Conservation (phyloP, 2,113 vertebrate genomes). For the Bubo scandiacus region DNA sequence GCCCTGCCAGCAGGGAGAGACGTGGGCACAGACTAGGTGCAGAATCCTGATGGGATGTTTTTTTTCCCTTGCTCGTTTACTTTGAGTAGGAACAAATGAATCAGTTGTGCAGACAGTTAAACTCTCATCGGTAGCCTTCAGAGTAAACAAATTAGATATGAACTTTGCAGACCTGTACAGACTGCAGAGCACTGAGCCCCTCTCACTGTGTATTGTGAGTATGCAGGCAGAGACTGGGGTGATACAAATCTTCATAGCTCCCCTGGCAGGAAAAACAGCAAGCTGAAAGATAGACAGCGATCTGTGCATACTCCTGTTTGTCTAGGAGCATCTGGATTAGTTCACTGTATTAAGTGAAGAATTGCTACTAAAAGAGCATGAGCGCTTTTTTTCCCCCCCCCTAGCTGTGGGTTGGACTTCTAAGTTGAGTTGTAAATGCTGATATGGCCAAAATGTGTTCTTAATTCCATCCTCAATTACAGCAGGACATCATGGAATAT, state of each 20-base stretch:
- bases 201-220: background rate
- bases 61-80: background rate
- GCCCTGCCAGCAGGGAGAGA: background rate
- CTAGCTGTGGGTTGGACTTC: background rate
- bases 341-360: background rate
- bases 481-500: background rate
- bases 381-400: fast-evolving
- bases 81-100: background rate
- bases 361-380: background rate
- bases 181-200: background rate
- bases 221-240: background rate
- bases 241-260: background rate
- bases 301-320: fast-evolving
- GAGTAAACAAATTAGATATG: background rate
- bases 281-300: background rate
- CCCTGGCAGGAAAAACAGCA: background rate
- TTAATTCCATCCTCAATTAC: background rate
- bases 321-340: background rate
- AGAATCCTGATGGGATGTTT: background rate
- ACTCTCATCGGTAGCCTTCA: background rate
- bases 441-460: background rate
- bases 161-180: background rate
- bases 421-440: background rate
- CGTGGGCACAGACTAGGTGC: background rate
- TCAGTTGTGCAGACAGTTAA: background rate